Evolutionary conservation across 2,797 vertebrate species (phyloP).

Genomic region (Amblyraja radiata): DNA sequence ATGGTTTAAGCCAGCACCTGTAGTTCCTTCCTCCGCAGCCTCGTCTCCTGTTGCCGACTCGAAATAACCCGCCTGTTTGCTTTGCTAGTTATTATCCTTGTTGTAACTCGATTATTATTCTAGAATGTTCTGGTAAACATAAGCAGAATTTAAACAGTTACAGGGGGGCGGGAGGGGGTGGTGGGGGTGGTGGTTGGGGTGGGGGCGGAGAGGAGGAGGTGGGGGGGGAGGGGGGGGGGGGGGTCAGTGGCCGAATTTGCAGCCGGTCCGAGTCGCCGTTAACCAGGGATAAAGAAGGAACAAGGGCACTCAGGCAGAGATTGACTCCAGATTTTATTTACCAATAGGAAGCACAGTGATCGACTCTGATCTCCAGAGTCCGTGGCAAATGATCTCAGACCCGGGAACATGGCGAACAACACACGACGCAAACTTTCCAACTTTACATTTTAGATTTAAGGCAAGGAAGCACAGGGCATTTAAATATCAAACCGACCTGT

Average conservation of each 20-base stretch:
- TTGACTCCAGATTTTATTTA: background rate
- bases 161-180: too few relatives aligned
- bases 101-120: background rate
- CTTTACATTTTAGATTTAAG: slow-evolving; percentile 32
- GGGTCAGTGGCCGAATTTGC: too few relatives aligned
- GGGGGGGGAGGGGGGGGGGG: fast-evolving
- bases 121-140: background rate
- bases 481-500: background rate
- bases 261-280: too few relatives aligned
- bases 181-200: too few relatives aligned
- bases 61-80: too few relatives aligned
- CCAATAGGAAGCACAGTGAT: slow-evolving; percentile 14
- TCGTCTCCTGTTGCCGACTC: background rate
- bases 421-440: background rate
- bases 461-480: background rate
- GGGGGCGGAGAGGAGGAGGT: too few relatives aligned
- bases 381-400: background rate
- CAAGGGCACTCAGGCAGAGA: background rate
- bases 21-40: background rate
- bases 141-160: too few relatives aligned
- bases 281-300: background rate
- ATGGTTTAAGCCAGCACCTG: too few relatives aligned
- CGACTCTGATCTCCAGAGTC: background rate
- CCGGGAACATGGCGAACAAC: slow-evolving; percentile 5
- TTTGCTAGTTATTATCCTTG: too few relatives aligned